Evolutionary conservation across 2,888 invertebrate genomes (phyloP).

Genomic region (Nipponacmea schrenckii): DNA sequence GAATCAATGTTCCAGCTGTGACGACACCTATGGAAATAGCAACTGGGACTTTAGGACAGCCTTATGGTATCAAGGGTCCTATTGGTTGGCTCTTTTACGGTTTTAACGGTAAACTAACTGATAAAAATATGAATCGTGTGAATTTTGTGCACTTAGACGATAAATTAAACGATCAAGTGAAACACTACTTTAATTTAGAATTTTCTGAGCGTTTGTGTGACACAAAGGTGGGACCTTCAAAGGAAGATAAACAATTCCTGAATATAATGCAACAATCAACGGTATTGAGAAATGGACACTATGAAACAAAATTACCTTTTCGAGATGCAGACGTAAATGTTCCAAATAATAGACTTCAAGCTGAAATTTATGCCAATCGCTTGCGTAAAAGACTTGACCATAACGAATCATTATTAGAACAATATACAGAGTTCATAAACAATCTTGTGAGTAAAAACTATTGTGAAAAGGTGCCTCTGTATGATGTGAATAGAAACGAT

Average conservation of each 20-base stretch:
- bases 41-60: constrained; percentile 12
- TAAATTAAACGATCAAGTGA: constrained; percentile 84
- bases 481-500: constrained; percentile 8
- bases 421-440: constrained; percentile 21
- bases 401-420: constrained; percentile 7
- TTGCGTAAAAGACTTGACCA: constrained; percentile 15
- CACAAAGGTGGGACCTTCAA: constrained; percentile 82
- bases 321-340: constrained; percentile 9
- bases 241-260: constrained; percentile 70
- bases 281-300: constrained; percentile 14
- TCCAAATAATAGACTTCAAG: constrained; percentile 13
- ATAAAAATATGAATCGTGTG: not conserved
- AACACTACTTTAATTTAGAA: constrained; percentile 70
- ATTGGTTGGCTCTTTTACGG: constrained; percentile 30
- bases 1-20: constrained; percentile 14
- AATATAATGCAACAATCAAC: constrained; percentile 15
- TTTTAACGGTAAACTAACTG: not conserved
- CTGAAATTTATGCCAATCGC: not conserved
- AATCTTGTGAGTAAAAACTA: constrained; percentile 23
- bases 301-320: constrained; percentile 23
- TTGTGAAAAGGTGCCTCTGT: constrained; percentile 16
- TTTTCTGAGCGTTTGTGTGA: constrained; percentile 72
- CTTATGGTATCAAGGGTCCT: constrained; percentile 20
- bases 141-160: constrained; percentile 70
- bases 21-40: constrained; percentile 4